A percentile compares a stretch with the other conserved stretches of the same genome.
Conservation (phyloP, 2,888 invertebrate species). For the Halictus quadricinctus region DNA sequence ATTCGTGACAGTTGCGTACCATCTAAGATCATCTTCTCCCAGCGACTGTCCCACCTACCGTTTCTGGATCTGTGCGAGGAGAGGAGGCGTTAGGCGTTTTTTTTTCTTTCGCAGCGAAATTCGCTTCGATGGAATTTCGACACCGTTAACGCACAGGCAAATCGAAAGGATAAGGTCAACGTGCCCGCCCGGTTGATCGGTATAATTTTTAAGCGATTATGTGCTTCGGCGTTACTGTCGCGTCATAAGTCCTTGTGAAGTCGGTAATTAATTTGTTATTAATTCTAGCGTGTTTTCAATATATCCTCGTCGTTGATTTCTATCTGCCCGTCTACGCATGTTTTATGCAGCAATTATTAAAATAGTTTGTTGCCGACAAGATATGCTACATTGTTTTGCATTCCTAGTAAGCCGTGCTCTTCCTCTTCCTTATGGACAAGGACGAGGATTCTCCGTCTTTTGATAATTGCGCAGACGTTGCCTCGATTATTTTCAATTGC, state of each 20-base stretch:
- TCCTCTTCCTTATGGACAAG: slow-evolving; percentile 36
- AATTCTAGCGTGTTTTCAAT: not conserved
- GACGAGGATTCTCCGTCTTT: slow-evolving; percentile 42
- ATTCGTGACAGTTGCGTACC: slow-evolving; percentile 71
- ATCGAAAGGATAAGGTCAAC: not conserved
- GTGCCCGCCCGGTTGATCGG: not conserved
- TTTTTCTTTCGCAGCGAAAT: not conserved
- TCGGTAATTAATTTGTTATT: not conserved
- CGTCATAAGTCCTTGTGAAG: not conserved
- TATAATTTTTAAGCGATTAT: not conserved
- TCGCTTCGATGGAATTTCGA: slow-evolving; percentile 9
- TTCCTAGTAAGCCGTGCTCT: slow-evolving; percentile 20
- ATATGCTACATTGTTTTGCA: slow-evolving; percentile 16
- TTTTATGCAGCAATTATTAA: slow-evolving; percentile 1
- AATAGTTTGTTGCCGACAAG: slow-evolving; percentile 2
- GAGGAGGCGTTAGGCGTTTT: slow-evolving; percentile 29
- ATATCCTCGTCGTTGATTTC: not conserved
- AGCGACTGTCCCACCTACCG: slow-evolving; percentile 26
- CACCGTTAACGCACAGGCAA: not conserved
- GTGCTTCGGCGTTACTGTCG: no score
- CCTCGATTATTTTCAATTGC: slow-evolving; percentile 55
- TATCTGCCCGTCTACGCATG: not conserved
- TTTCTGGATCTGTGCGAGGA: slow-evolving; percentile 35
- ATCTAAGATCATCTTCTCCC: slow-evolving; percentile 65
- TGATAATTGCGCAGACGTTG: slow-evolving; percentile 50